Percentiles rank a stretch among this genome's conserved stretches.
phyloP scores from a whole-genome alignment of 2,113 vertebrate species.

The Charadrius vociferus region DNA sequence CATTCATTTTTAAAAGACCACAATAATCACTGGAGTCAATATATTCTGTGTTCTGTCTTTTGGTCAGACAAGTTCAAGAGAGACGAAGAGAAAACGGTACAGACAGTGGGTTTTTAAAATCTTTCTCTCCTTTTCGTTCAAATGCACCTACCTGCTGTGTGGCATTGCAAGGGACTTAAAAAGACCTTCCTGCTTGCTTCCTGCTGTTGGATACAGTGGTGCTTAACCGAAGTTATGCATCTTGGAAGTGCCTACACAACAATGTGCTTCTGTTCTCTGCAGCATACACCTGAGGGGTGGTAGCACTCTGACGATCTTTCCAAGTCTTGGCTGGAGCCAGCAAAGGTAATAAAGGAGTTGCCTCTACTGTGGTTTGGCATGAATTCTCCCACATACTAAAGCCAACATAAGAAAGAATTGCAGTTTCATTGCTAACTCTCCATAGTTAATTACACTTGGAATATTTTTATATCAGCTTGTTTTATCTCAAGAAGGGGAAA shows the following conservation, averaged over 20 bases:
- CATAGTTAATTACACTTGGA: not conserved
- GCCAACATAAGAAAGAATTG: not conserved
- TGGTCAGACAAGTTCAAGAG: not conserved
- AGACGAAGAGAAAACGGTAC: not conserved
- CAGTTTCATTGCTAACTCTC: not conserved
- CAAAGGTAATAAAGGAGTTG: not conserved
- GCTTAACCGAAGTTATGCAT: not conserved
- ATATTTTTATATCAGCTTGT: not conserved
- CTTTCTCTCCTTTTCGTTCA: not conserved
- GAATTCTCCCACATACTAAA: not conserved
- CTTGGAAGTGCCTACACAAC: not conserved
- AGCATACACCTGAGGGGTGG: not conserved
- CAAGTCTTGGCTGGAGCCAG: not conserved
- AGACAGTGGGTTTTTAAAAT: not conserved
- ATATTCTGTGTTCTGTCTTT: not conserved
- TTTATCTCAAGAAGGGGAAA: not conserved
- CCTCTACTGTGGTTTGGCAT: not conserved
- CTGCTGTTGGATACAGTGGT: not conserved
- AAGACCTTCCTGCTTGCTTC: not conserved
- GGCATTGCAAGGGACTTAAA: not conserved
- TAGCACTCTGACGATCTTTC: not conserved
- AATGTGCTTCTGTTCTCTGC: not conserved
- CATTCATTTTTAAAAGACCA: not conserved
- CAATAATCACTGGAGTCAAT: not conserved
- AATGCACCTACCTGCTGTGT: not conserved